Evolutionary conservation across 2,113 vertebrate species (phyloP).

Genomic region (Parus major): DNA sequence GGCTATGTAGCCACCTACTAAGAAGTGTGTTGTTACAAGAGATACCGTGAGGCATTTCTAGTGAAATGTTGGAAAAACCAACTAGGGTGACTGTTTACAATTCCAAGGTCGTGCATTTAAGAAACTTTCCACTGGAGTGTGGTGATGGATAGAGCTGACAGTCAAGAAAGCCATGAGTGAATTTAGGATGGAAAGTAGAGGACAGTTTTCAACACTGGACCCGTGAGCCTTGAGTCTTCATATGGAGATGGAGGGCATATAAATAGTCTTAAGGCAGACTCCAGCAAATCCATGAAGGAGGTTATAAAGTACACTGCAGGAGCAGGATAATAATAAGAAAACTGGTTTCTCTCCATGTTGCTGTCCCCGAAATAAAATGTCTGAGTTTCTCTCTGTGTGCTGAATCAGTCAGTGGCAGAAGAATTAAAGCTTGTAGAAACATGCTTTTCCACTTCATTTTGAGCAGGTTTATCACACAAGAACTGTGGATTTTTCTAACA

Average conservation of each 20-base stretch:
- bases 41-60: background rate
- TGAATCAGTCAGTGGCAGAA: background rate
- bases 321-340: background rate
- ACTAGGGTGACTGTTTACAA: background rate
- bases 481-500: background rate
- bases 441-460: constrained; percentile 16
- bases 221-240: background rate
- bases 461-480: background rate
- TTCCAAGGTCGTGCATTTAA: background rate
- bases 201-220: background rate
- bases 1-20: background rate
- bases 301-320: accelerated
- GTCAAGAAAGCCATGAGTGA: background rate
- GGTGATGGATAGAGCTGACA: background rate
- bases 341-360: background rate
- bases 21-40: background rate
- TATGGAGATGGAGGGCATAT: background rate
- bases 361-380: background rate
- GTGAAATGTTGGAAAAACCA: background rate
- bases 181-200: background rate
- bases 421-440: background rate
- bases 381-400: background rate
- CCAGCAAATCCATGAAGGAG: background rate
- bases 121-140: background rate
- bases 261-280: background rate